Evolutionary conservation across 92 coral and sea anemone species (phyloP).

Genomic region (Micromussa lordhowensis): DNA sequence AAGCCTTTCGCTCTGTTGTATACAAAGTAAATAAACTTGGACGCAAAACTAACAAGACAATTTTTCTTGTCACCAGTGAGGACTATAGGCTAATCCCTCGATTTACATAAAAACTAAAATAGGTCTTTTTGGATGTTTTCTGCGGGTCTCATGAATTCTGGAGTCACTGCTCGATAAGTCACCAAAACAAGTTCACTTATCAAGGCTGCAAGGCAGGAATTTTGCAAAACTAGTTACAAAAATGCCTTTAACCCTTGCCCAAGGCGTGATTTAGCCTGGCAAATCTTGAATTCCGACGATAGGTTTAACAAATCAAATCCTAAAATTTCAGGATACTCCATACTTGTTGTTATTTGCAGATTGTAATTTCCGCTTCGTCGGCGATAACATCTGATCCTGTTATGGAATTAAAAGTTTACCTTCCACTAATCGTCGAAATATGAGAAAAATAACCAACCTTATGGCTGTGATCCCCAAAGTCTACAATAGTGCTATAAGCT

Average conservation of each 20-base stretch:
- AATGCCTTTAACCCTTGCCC: neutral
- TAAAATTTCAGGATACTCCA: constrained; percentile 10
- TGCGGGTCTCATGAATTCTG: neutral
- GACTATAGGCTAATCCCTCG: neutral
- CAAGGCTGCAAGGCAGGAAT: neutral
- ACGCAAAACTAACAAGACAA: neutral
- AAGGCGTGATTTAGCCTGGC: neutral
- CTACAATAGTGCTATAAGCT: neutral
- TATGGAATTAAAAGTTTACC: neutral
- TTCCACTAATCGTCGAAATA: constrained; percentile 2
- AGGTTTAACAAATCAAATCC: neutral
- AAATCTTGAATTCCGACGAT: neutral
- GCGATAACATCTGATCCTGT: constrained; percentile 33
- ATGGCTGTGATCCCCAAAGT: neutral
- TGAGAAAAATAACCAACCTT: constrained; percentile 13
- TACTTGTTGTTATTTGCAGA: constrained; percentile 34
- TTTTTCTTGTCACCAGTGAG: neutral
- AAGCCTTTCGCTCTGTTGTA: neutral
- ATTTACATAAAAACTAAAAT: neutral
- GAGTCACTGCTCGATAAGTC: neutral
- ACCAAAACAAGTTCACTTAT: neutral
- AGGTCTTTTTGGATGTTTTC: constrained; percentile 10
- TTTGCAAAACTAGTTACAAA: neutral
- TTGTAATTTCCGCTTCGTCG: constrained; percentile 27
- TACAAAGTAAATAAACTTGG: neutral